Evolutionary conservation across 2,113 vertebrate species (phyloP).

Genomic region (Platycercus adscitus): DNA sequence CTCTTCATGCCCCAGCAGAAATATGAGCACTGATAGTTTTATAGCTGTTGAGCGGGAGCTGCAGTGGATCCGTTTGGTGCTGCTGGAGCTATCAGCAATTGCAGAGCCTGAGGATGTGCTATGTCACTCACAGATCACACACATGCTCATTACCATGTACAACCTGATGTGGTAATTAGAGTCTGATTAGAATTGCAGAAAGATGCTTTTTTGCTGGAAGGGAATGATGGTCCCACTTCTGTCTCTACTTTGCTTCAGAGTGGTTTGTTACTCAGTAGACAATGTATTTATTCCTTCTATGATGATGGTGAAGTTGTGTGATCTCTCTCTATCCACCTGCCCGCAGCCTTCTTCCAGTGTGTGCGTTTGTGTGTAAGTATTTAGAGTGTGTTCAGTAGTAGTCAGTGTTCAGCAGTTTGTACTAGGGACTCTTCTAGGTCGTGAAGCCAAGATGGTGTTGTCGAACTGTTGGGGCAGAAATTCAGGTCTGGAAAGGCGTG

Average conservation of each 20-base stretch:
- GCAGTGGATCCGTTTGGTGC: rapidly evolving
- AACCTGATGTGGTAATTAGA: not conserved
- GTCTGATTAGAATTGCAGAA: not conserved
- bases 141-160: not conserved
- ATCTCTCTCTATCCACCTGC: not conserved
- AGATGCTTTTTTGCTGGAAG: not conserved
- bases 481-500: not conserved
- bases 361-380: too few relatives aligned
- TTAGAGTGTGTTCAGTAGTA: not conserved
- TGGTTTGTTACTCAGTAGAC: not conserved
- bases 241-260: not conserved
- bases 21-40: not conserved
- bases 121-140: not conserved
- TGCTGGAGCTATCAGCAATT: rapidly evolving
- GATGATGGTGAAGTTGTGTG: not conserved
- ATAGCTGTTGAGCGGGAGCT: not conserved
- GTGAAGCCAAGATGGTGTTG: not conserved
- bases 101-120: not conserved
- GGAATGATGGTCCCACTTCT: not conserved
- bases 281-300: not conserved
- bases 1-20: not conserved
- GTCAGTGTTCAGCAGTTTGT: not conserved
- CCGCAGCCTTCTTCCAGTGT: not conserved
- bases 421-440: rapidly evolving
- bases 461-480: not conserved